A percentile compares a stretch with the other conserved stretches of the same genome.
These are phyloP conservation scores for Neotoxoptera formosana DNA, from an alignment of 1,140 invertebrate genomes.

Conservation along the genomic window DNA sequence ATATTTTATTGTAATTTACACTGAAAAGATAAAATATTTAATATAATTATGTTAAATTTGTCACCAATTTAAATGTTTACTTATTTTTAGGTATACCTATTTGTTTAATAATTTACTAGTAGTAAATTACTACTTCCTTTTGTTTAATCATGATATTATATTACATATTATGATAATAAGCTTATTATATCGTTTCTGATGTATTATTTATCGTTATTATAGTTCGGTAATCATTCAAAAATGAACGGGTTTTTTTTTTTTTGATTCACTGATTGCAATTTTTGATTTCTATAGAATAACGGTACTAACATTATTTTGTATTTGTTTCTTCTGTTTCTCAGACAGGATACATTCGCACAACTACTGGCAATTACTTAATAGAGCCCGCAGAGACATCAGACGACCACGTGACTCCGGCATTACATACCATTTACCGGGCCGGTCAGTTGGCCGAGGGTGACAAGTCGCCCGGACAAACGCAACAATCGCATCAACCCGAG, in stretches of 20 bases:
- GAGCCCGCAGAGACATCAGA: slow-evolving; percentile 66
- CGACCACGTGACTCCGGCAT: slow-evolving; percentile 53
- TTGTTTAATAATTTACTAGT: background rate
- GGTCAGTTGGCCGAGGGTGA: background rate
- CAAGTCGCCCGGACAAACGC: slow-evolving; percentile 23
- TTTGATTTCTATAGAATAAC: background rate
- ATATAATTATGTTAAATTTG: background rate
- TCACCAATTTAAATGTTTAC: background rate
- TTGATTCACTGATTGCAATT: background rate
- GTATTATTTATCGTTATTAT: background rate
- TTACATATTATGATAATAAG: background rate
- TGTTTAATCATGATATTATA: background rate
- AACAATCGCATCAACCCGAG: slow-evolving; percentile 42
- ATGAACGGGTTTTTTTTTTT: background rate
- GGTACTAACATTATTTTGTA: background rate
- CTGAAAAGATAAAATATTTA: background rate
- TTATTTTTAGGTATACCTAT: background rate
- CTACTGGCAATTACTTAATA: slow-evolving; percentile 70
- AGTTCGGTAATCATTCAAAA: no score
- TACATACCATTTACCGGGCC: slow-evolving; percentile 56
- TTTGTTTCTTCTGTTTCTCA: slow-evolving; percentile 63
- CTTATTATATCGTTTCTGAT: background rate
- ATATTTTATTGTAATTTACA: background rate
- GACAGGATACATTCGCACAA: slow-evolving; percentile 72
- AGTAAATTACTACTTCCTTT: no score